Evolutionary conservation across 2,797 vertebrate genomes (phyloP).

Genomic region (Calcarius lapponicus): DNA sequence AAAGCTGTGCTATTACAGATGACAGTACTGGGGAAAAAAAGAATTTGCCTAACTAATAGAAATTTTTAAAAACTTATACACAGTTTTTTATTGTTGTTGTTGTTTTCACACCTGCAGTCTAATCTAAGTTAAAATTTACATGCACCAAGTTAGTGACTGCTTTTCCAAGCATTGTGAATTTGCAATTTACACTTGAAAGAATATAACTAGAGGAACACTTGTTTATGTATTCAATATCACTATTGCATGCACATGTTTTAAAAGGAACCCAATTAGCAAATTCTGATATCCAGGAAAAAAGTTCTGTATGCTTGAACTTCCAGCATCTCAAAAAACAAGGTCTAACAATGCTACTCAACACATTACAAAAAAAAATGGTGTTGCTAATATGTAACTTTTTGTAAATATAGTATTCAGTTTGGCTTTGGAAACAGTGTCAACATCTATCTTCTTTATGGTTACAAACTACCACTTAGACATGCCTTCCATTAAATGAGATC

Average conservation of each 20-base stretch:
- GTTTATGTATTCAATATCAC: not conserved
- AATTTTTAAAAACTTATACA: not conserved
- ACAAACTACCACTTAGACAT: not conserved
- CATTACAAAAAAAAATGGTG: not conserved
- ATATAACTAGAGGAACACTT: not conserved
- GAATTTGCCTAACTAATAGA: not conserved
- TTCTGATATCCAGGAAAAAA: not conserved
- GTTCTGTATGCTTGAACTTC: not conserved
- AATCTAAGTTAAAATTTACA: slow-evolving; percentile 18
- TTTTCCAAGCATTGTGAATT: not conserved
- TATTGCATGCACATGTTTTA: not conserved
- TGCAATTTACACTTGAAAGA: not conserved
- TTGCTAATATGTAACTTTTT: not conserved
- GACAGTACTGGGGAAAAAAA: not conserved
- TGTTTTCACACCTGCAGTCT: slow-evolving; percentile 56
- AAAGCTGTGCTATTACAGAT: not conserved
- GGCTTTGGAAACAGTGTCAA: not conserved
- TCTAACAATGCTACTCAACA: not conserved
- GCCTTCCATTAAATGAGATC: not conserved
- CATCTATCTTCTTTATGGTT: not conserved
- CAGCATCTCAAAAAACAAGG: not conserved
- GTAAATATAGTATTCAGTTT: not conserved
- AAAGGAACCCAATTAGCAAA: not conserved
- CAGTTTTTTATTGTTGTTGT: not conserved
- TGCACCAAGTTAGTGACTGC: not conserved